Evolutionary conservation across 2,113 vertebrate genomes (phyloP).

Genomic region (Ammodytes marinus): DNA sequence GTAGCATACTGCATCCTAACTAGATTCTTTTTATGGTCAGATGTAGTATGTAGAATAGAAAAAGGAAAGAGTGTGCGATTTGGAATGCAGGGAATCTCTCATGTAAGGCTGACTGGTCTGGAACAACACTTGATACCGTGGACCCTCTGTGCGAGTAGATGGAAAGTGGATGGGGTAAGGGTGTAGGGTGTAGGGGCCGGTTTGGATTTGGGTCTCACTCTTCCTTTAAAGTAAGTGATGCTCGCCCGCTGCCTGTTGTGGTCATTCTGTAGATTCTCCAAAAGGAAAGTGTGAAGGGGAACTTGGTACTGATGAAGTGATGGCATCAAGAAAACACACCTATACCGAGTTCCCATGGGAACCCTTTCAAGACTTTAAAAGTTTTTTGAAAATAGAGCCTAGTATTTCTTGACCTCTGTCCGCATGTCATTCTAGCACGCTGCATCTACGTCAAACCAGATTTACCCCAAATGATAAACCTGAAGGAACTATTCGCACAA

Average conservation of each 20-base stretch:
- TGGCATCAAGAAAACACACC: not conserved
- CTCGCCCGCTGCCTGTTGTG: not conserved
- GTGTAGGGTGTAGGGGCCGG: too few species aligned
- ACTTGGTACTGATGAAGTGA: slow-evolving; percentile 3
- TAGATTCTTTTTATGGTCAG: too few species aligned
- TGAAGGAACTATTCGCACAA: not conserved
- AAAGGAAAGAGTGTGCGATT: too few species aligned
- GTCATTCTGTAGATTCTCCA: slow-evolving; percentile 4
- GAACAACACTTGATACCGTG: too few species aligned
- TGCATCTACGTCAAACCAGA: slow-evolving; percentile 34
- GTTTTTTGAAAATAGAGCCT: not conserved
- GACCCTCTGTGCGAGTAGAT: too few species aligned
- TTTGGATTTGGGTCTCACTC: not conserved
- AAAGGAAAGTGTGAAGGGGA: not conserved
- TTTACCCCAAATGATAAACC: not conserved
- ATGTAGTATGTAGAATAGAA: too few species aligned
- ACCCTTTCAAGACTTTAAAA: too few species aligned
- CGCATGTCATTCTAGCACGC: slow-evolving; percentile 1
- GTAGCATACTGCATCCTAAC: too few species aligned
- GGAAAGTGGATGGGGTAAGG: too few species aligned
- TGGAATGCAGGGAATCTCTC: too few species aligned
- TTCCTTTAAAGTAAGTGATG: not conserved
- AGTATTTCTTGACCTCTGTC: not conserved
- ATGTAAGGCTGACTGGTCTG: too few species aligned
- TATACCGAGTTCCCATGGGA: too few species aligned